phyloP scores from a whole-genome alignment of 2,113 vertebrate genomes.

The Sminthopsis crassicaudata region DNA sequence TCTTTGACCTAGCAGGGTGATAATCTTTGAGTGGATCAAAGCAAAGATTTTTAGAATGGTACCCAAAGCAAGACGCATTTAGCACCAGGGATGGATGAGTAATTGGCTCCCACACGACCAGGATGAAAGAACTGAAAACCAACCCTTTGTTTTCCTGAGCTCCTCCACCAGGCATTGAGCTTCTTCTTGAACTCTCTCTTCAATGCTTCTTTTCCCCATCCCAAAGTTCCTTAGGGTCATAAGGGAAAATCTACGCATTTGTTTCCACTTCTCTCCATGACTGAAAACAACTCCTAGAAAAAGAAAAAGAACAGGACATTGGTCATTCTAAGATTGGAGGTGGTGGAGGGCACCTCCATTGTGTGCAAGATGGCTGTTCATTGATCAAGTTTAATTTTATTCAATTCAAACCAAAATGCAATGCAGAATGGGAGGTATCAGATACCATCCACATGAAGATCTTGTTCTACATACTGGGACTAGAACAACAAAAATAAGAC shows the following conservation, averaged over 20 bases:
- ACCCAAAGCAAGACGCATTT: not conserved
- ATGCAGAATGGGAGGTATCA: too few relatives aligned
- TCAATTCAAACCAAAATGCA: not conserved
- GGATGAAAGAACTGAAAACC: not conserved
- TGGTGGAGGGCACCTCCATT: too few relatives aligned
- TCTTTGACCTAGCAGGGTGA: not conserved
- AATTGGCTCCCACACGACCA: not conserved
- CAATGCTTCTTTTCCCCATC: slow-evolving; percentile 27
- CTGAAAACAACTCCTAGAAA: not conserved
- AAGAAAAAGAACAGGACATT: not conserved
- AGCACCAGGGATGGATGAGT: not conserved
- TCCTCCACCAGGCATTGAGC: slow-evolving; percentile 42
- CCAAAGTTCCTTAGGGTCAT: not conserved
- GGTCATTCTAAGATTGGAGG: not conserved
- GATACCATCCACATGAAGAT: too few relatives aligned
- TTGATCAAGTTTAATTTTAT: not conserved
- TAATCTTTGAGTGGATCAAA: not conserved
- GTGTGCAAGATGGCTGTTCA: not conserved
- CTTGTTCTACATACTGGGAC: too few relatives aligned
- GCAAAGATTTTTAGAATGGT: not conserved
- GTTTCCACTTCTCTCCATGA: not conserved
- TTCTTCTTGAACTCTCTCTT: slow-evolving; percentile 49
- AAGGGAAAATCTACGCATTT: not conserved
- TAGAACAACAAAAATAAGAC: not conserved
- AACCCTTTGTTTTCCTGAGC: slow-evolving; percentile 52